Conservation (phyloP, 30 jellyfish, hydroid and myxozoan genomes). For the Mastigias papua region DNA sequence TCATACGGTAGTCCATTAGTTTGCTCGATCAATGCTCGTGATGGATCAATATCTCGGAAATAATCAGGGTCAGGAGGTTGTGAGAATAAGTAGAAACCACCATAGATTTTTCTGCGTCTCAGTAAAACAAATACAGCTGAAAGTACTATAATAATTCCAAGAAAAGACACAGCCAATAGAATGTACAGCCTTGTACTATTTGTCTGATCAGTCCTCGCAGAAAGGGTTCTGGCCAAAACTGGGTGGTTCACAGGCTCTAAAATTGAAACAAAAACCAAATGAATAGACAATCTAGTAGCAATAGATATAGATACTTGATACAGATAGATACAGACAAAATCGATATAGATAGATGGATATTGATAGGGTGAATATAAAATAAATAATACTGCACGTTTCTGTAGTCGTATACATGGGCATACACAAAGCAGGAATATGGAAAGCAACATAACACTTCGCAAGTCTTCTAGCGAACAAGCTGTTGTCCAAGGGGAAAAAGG, state of each 20-base stretch:
- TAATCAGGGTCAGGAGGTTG: conserved; percentile 94
- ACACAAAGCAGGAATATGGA: no score
- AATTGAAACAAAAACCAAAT: not conserved
- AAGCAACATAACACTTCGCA: no score
- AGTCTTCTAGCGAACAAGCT: no score
- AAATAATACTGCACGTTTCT: no score
- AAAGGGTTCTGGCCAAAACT: not conserved
- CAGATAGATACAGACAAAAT: no score
- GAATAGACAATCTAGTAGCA: no score
- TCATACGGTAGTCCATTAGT: conserved; percentile 91
- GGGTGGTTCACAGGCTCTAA: no score
- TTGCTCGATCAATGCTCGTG: conserved; percentile 88
- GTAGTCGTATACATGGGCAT: no score
- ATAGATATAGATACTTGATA: no score
- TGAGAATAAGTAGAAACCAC: conserved; percentile 91
- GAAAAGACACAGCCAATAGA: conserved; percentile 70
- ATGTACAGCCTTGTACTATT: conserved; percentile 18
- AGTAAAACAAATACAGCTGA: conserved; percentile 62
- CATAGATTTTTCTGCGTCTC: conserved; percentile 78
- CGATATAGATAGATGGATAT: no score
- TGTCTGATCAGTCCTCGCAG: not conserved
- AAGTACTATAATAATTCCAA: conserved; percentile 48
- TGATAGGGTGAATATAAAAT: no score
- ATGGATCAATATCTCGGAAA: conserved; percentile 82
- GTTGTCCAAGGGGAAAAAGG: no score